Evolutionary conservation across 2,888 invertebrate genomes (phyloP).

Genomic region (Siphlonurus alternatus): DNA sequence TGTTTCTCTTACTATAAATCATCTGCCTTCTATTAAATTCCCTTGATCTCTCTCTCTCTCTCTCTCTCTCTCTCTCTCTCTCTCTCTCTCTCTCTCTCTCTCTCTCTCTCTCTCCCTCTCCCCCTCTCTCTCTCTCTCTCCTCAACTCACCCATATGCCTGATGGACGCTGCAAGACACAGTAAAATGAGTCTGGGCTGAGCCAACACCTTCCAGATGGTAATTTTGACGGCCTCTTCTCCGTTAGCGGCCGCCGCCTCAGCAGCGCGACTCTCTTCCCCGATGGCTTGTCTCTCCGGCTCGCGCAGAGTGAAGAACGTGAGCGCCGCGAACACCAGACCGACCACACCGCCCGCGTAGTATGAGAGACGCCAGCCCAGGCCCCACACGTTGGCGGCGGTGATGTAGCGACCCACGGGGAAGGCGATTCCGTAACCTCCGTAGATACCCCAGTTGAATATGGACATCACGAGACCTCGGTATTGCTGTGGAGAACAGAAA

Average conservation of each 20-base stretch:
- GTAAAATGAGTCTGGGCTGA: conserved; percentile 59
- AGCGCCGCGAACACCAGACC: conserved; percentile 52
- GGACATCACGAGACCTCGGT: conserved; percentile 75
- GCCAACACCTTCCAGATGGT: conserved; percentile 59
- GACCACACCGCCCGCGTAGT: conserved; percentile 60
- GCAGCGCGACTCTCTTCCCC: conserved; percentile 38
- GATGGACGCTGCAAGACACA: conserved; percentile 74
- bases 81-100: no score
- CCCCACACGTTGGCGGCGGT: conserved; percentile 56
- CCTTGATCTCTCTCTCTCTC: no score
- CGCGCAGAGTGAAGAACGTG: conserved; percentile 56
- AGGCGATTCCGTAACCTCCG: conserved; percentile 83
- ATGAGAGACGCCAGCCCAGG: conserved; percentile 69
- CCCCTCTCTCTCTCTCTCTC: no score
- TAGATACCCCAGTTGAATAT: conserved; percentile 95
- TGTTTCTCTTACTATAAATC: no score
- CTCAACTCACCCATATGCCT: conserved; percentile 66
- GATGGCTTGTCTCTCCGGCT: conserved; percentile 58
- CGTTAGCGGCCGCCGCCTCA: conserved; percentile 12
- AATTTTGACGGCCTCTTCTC: background rate
- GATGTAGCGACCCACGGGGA: conserved; percentile 76
- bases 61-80: no score
- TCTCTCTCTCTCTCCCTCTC: no score
- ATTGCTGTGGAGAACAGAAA: conserved; percentile 23
- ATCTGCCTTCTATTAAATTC: no score